Percentiles rank a stretch among this genome's conserved stretches.
Evolutionary conservation across 2,888 invertebrate genomes (phyloP).

Genomic region (Hydroisotoma schaefferi): DNA sequence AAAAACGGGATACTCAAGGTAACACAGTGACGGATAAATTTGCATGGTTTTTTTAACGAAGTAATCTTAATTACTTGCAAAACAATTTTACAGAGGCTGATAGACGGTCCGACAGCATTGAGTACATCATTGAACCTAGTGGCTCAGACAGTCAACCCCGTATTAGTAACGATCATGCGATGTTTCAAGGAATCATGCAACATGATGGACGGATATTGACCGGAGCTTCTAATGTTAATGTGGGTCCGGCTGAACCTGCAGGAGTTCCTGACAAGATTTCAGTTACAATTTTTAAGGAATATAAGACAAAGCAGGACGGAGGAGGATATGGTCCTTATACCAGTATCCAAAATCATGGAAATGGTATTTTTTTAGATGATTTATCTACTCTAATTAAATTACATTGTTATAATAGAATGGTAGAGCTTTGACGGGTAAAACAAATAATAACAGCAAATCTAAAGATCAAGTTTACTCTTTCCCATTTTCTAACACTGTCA

Average conservation of each 20-base stretch:
- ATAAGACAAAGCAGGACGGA: not conserved
- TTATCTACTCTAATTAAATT: no score
- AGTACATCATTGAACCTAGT: not conserved
- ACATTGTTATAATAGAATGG: no score
- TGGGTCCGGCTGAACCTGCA: not conserved
- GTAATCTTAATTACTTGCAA: no score
- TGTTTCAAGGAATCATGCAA: no score
- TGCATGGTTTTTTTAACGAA: no score
- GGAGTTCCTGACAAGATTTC: conserved; percentile 5
- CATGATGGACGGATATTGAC: not conserved
- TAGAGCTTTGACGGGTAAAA: no score
- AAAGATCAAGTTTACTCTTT: no score
- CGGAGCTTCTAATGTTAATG: not conserved
- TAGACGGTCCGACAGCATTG: not conserved
- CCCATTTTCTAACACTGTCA: not conserved
- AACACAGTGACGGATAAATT: no score
- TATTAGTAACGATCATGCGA: no score
- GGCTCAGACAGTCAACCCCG: no score
- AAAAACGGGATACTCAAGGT: no score
- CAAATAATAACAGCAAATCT: not conserved
- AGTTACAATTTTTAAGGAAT: conserved; percentile 7
- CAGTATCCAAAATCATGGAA: conserved; percentile 6
- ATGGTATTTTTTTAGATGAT: not conserved
- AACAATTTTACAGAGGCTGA: not conserved
- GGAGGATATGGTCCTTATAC: not conserved